phyloP scores from a whole-genome alignment of 2,888 invertebrate genomes.

The Liposcelis brunnea region DNA sequence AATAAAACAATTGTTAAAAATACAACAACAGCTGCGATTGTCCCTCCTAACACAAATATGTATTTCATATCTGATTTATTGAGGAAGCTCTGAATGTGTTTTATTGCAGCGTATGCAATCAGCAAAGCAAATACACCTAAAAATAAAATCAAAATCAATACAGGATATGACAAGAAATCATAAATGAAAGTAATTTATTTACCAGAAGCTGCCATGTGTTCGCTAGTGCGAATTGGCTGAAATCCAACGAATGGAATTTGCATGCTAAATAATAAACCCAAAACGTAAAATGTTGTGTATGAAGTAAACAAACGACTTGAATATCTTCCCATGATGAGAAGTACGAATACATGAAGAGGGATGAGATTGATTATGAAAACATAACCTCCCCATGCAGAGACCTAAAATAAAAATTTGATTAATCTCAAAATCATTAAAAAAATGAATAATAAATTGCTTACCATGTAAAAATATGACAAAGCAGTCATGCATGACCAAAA shows the following conservation, averaged over 20 bases:
- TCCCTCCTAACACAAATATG: constrained; percentile 60
- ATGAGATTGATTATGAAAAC: constrained; percentile 99
- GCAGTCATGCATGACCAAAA: constrained; percentile 93
- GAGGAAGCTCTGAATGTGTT: constrained; percentile 72
- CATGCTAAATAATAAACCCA: constrained; percentile 92
- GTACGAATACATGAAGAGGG: constrained; percentile 88
- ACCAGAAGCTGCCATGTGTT: constrained; percentile 98
- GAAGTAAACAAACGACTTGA: constrained; percentile 84
- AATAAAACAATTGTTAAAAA: constrained; percentile 69
- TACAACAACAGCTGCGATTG: constrained; percentile 59
- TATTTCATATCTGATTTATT: constrained; percentile 81
- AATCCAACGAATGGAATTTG: constrained; percentile 94
- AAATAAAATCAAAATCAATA: constrained; percentile 19
- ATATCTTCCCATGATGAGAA: constrained; percentile 89
- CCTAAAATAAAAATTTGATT: constrained; percentile 31
- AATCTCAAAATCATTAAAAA: background rate
- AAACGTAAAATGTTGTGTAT: constrained; percentile 91
- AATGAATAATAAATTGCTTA: constrained; percentile 26
- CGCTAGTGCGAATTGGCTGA: constrained; percentile 96
- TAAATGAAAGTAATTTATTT: constrained; percentile 15
- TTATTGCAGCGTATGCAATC: constrained; percentile 71
- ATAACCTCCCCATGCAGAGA: constrained; percentile 99
- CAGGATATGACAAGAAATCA: background rate
- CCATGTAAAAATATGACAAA: constrained; percentile 98
- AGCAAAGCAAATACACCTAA: constrained; percentile 86